Conservation (phyloP, 2,797 vertebrate genomes). For the Sebastes dallii region DNA sequence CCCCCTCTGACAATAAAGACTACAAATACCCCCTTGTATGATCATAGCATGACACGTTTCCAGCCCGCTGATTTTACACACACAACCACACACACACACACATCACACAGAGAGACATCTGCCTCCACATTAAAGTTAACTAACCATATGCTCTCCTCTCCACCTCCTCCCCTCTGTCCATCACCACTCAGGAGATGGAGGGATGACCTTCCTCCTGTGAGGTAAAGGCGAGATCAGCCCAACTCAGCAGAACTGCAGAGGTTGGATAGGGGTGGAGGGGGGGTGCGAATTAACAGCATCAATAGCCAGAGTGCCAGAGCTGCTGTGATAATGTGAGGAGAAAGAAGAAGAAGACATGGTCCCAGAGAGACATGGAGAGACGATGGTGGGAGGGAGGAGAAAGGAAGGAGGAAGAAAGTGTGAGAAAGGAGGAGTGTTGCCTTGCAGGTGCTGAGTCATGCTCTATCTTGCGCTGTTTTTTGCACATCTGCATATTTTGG, state of each 20-base stretch:
- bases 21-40: slow-evolving; percentile 24
- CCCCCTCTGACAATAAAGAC: slow-evolving; percentile 7
- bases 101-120: slow-evolving; percentile 48
- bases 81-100: neutral
- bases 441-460: slow-evolving; percentile 60
- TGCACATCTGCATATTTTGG: slow-evolving; percentile 2
- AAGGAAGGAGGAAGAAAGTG: neutral
- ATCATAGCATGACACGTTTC: slow-evolving; percentile 50
- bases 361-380: neutral
- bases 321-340: slow-evolving; percentile 35
- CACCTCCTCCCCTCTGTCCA: slow-evolving; percentile 26
- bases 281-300: slow-evolving; percentile 29
- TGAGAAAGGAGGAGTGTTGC: slow-evolving; percentile 15
- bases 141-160: slow-evolving; percentile 51
- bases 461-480: slow-evolving; percentile 13
- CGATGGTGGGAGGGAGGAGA: neutral
- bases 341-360: slow-evolving; percentile 10
- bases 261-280: neutral
- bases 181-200: slow-evolving; percentile 50
- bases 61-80: slow-evolving; percentile 46
- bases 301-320: slow-evolving; percentile 32
- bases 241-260: slow-evolving; percentile 54
- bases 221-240: slow-evolving; percentile 38
- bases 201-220: slow-evolving; percentile 58
- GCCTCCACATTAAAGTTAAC: slow-evolving; percentile 58